Evolutionary conservation across 2,113 vertebrate genomes (phyloP), one percentile per base, ranked within the genome.

Genomic region (Poeciliopsis occidentalis): DNA sequence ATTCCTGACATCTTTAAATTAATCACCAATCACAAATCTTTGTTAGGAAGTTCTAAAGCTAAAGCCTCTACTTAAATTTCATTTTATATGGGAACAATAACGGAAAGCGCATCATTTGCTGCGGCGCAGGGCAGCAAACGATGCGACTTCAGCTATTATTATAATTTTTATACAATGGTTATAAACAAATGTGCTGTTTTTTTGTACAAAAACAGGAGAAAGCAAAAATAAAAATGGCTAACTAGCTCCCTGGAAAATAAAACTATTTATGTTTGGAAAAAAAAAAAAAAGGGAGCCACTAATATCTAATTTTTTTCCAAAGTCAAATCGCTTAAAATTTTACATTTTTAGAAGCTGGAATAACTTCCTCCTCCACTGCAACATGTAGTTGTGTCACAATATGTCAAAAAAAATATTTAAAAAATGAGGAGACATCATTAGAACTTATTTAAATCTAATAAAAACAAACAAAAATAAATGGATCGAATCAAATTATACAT

Each of bases 401-500:
- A 89, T 84, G 88, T 81, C 66, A 71, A 82, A 89, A 87, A 41
- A 87, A 41, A 64, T 64, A 86, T 71, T 68, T 69, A 39, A 71
- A 79, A 88, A 76, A 66, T 32, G 44, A 69, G 47, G 11, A 31
- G 44, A 61, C 68, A 61, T 71, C 41, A 39, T 71, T 71, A 61
- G 34, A 71, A 60, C 60, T 47, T 27, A 17, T 44, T 72, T 66
- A 57, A 57, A 57, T 22, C 51, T 37, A 60, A 74, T 57, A 57
- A 22, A 26, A 39, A 31, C 8, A 65, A 64, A 13, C 6, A 60
- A 29, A 71, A 70, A 41, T 26, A 39, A 73, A 89, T 80, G 87
- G 87, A 88, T 91, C 80, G 60, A 88, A 94, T 89, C 85, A 87
- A 80, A 88, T 87, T 87, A 89, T 73, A 88, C 84, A 80, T 86